phyloP scores from a whole-genome alignment of 2,888 invertebrate species.

The Conus canariensis region DNA sequence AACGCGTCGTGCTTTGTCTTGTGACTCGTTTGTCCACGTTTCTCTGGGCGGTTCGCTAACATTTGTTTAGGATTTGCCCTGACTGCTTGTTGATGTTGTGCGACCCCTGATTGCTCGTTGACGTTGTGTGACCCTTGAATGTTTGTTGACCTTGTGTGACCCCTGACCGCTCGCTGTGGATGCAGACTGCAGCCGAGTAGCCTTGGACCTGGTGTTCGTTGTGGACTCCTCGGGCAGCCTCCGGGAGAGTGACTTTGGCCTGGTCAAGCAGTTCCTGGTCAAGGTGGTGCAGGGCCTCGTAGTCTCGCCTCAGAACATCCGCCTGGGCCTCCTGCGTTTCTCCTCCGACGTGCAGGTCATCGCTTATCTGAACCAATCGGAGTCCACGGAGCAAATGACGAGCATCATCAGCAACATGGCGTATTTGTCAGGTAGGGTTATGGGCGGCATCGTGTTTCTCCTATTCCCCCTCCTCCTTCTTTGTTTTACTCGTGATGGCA shows the following conservation, averaged over 20 bases:
- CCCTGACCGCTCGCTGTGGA: too few relatives aligned
- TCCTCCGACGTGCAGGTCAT: conserved; percentile 26
- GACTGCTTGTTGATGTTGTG: too few relatives aligned
- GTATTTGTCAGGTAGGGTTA: background rate
- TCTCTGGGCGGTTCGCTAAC: too few relatives aligned
- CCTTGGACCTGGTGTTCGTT: conserved; percentile 32
- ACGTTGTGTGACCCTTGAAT: too few relatives aligned
- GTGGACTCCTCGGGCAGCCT: conserved; percentile 36
- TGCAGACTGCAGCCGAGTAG: conserved; percentile 3
- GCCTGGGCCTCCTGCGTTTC: conserved; percentile 29
- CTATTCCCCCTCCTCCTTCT: too few relatives aligned
- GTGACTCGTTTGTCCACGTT: too few relatives aligned
- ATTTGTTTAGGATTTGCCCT: too few relatives aligned
- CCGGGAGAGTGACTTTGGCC: background rate
- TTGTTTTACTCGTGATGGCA: too few relatives aligned
- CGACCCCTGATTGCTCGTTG: too few relatives aligned
- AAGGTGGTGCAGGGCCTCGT: conserved; percentile 6
- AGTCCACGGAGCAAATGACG: background rate
- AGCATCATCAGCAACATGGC: conserved; percentile 11
- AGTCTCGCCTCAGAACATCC: background rate
- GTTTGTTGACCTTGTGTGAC: too few relatives aligned
- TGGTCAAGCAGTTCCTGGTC: conserved; percentile 21
- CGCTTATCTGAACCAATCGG: conserved; percentile 18
- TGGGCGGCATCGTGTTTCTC: too few relatives aligned
- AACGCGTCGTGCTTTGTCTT: too few relatives aligned